Base-by-base conservation (phyloP, 1,140 invertebrate species). In the Bombyx mandarina region DNA sequence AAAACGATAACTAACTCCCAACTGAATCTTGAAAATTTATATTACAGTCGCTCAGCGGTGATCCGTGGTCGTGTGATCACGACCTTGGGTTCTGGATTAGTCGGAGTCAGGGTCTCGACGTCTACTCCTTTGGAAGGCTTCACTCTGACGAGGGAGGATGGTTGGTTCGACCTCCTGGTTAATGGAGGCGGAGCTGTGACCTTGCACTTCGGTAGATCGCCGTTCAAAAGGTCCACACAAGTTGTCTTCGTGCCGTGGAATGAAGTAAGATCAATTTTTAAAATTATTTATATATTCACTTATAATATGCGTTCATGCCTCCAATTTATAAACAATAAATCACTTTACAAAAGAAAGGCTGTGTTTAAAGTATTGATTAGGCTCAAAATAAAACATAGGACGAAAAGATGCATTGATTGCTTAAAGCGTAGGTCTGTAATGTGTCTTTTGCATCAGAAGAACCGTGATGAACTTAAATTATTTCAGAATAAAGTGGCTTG, bases 201-300 rank as follows among this genome's bases (percentile, higher is more conserved):
- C 0, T 86, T 99, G 9, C 94, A 97, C 75, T 99, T 99, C 75
- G 96, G 97, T 54, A 90, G 97, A 59, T 94, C 95, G 45, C 97
- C 97, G 0, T 99, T 99, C 83, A 93, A 94, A 53, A 92, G 95
- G 1, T 93, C 96, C 63, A 94, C 92, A n/a, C 92, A 95, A 74
- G 97, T 98, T 56, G 94, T 99, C 4, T 96, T 95, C 77, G 96
- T 99, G 18, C 97, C 97, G 3, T 98, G 97, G 96, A 99, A 99
- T 88, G 96, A 98, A 91, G 94, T 97, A 88, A 66, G 51, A 22
- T 18, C 12, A 35, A 35, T 35, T 35, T 35, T 35, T 35, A 2
- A 35, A 35, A 2, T 35, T n/a, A n/a, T n/a, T n/a, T n/a, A n/a
- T n/a, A n/a, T n/a, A 35, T 35, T 35, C 26, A 35, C 26, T 35